Evolutionary conservation across 2,797 vertebrate genomes (phyloP), one percentile per base, ranked within the genome.

Genomic region (Falco concolor): DNA sequence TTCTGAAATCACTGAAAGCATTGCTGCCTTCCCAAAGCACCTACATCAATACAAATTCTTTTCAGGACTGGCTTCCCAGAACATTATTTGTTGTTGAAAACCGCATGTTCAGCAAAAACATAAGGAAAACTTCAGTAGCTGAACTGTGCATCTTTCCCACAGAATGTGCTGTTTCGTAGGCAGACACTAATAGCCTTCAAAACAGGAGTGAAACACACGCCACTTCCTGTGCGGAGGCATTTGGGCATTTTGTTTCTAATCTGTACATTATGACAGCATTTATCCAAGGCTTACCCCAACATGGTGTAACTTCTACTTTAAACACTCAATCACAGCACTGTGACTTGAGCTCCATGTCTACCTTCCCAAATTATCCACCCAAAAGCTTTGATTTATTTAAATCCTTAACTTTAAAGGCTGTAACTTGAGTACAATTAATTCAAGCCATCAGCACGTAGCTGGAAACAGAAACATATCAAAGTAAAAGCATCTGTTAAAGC

Each of bases 321-420:
- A 88, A 64, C 19, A 61, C 68, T 78, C 53, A 18, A 42, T 77
- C 78, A 77, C 89, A 81, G 21, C 0, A 24, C 63, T 72, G 47
- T 52, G 63, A 79, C 83, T 81, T 47, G 47, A 96, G 70, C 49
- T 82, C 56, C 40, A 10, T 2, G 13, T 61, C 74, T 80, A 14
- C 53, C 72, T 87, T 83, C 32, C 49, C 70, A 82, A 89, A 87
- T 64, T 22, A 94, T 21, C 14, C 19, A 87, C n/a, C 47, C 52
- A 56, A 90, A 81, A 87, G 28, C 88, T 92, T 70, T 78, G 56
- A 90, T 94, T 95, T 73, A 88, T 86, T 90, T 84, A 89, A 89
- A 89, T 38, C 74, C 64, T 89, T 63, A 68, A 75, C 69, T 84
- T 85, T 77, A 86, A 95, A 92, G 86, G 70, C 56, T 80, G 60